Percentiles rank a stretch among this genome's conserved stretches.
Evolutionary conservation across 2,888 invertebrate genomes (phyloP).

Genomic region (Lottia scabra): DNA sequence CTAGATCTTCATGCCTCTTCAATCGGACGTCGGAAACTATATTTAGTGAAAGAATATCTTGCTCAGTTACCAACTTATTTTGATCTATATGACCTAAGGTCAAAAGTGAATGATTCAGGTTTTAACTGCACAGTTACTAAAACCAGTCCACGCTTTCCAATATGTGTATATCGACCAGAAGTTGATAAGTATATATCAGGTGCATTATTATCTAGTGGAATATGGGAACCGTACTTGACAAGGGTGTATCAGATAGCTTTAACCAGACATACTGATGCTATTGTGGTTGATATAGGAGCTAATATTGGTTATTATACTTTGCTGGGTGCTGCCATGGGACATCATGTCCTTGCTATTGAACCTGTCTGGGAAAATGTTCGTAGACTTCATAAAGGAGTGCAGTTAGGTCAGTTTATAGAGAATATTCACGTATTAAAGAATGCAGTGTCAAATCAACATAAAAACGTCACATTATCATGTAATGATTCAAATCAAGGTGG

Average conservation of each 20-base stretch:
- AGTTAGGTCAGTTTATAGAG: conserved; percentile 36
- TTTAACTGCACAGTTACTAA: conserved; percentile 41
- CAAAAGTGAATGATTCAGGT: neutral
- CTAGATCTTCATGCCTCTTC: neutral
- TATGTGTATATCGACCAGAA: conserved; percentile 50
- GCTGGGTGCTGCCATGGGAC: conserved; percentile 56
- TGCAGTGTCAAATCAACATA: conserved; percentile 46
- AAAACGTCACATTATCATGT: conserved; percentile 37
- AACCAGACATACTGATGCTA: conserved; percentile 34
- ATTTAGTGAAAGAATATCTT: conserved; percentile 16
- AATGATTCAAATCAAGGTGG: conserved; percentile 58
- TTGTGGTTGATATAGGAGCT: conserved; percentile 63
- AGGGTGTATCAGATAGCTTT: conserved; percentile 46
- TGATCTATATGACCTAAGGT: conserved; percentile 24
- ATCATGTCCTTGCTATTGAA: conserved; percentile 62
- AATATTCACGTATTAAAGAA: conserved; percentile 45
- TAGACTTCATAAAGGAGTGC: conserved; percentile 39
- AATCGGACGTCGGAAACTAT: conserved; percentile 8
- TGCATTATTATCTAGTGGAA: conserved; percentile 43
- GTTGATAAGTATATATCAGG: conserved; percentile 56
- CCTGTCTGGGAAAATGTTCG: conserved; percentile 45
- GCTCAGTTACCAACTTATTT: conserved; percentile 18
- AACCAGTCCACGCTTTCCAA: conserved; percentile 42
- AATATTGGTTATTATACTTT: conserved; percentile 55
- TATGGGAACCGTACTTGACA: conserved; percentile 62